A percentile compares a stretch with the other conserved stretches of the same genome.
Conservation (phyloP, 1,140 invertebrate species). For the Amphibalanus amphitrite region DNA sequence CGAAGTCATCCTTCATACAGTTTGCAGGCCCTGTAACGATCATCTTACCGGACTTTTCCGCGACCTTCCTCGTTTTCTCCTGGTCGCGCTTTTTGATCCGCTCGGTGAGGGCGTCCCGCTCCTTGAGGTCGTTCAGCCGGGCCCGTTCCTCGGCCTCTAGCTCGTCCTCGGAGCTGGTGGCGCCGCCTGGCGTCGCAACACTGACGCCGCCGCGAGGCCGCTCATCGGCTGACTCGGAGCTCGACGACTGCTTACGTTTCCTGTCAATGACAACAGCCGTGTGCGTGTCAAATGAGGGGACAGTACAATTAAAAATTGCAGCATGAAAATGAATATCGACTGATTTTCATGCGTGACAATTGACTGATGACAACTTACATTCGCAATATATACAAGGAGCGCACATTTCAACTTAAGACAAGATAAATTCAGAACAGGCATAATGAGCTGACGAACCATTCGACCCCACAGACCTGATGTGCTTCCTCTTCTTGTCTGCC, state of each 20-base stretch:
- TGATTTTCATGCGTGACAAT: background rate
- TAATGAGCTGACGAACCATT: background rate
- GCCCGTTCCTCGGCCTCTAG: conserved; percentile 42
- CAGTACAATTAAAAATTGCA: background rate
- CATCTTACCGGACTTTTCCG: conserved; percentile 35
- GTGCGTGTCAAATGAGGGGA: no score
- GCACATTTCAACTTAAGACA: background rate
- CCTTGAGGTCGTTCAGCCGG: conserved; percentile 60
- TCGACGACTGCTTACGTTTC: background rate
- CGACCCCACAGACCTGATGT: background rate
- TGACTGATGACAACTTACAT: background rate
- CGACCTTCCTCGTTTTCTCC: conserved; percentile 64
- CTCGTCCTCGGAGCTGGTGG: conserved; percentile 20
- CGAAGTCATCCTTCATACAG: background rate
- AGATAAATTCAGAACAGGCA: background rate
- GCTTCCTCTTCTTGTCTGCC: background rate
- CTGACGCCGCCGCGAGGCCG: background rate
- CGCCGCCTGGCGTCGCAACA: background rate
- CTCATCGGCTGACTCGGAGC: background rate
- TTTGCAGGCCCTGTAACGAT: no score
- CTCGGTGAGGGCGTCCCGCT: conserved; percentile 84
- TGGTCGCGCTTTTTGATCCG: conserved; percentile 80
- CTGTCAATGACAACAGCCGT: no score
- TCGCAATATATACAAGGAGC: no score
- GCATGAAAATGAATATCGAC: background rate